Percentiles rank a stretch among this genome's conserved stretches.
phyloP scores from a whole-genome alignment of 2,888 invertebrate genomes.

The Ennomos fuscantarius region DNA sequence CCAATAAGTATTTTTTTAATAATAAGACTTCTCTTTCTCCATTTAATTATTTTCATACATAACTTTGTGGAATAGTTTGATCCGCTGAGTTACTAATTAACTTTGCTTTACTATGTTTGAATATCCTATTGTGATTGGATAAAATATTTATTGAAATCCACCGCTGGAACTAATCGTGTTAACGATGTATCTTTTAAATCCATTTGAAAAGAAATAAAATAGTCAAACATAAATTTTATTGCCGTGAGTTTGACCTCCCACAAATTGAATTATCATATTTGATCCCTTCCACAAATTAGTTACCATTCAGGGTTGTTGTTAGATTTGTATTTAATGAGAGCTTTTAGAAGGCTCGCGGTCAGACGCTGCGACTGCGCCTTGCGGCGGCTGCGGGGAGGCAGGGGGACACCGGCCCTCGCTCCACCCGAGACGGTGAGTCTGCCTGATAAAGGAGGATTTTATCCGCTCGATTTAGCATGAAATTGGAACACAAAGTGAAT shows the following conservation, averaged over 20 bases:
- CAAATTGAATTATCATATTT: slow-evolving; percentile 74
- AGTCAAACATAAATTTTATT: slow-evolving; percentile 28
- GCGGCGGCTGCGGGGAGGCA: slow-evolving; percentile 29
- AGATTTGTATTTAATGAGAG: slow-evolving; percentile 75
- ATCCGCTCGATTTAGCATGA: slow-evolving; percentile 85
- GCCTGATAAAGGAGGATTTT: slow-evolving; percentile 82
- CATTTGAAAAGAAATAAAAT: slow-evolving; percentile 17
- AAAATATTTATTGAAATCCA: slow-evolving; percentile 2
- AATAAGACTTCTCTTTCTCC: too few species aligned
- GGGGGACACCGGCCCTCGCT: slow-evolving; percentile 45
- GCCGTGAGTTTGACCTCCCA: slow-evolving; percentile 48
- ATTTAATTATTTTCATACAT: too few species aligned
- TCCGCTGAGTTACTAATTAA: too few species aligned
- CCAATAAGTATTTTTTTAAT: background rate
- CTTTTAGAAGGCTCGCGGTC: slow-evolving; percentile 44
- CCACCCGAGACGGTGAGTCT: slow-evolving; percentile 77
- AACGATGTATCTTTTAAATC: slow-evolving; percentile 17
- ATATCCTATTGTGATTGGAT: slow-evolving; percentile 1
- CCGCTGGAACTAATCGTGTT: slow-evolving; percentile 17
- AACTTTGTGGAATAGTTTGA: too few species aligned
- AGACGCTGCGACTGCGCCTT: slow-evolving; percentile 42
- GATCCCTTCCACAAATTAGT: slow-evolving; percentile 68
- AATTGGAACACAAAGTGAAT: slow-evolving; percentile 86
- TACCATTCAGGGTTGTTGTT: slow-evolving; percentile 71
- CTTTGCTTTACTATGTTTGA: background rate